Percentiles rank a stretch among this genome's conserved stretches.
These are phyloP conservation scores for Artibeus lituratus DNA, from an alignment of 2,797 vertebrate species.

Conservation along the genomic window DNA sequence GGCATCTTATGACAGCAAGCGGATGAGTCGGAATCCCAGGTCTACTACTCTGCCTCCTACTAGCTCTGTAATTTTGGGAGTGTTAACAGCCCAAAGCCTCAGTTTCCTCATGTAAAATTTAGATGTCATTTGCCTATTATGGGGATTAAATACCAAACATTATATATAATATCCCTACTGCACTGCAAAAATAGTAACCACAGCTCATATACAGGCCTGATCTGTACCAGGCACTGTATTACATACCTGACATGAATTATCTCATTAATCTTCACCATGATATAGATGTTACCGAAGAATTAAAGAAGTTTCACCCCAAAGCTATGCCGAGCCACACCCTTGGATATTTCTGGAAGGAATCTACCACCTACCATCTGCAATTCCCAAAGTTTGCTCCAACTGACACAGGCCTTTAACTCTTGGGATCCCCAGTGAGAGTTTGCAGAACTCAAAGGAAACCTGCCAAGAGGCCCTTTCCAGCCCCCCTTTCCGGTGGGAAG, in stretches of 20 bases:
- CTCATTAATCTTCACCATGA: not conserved
- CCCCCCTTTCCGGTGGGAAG: not conserved
- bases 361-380: not conserved
- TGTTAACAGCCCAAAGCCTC: not conserved
- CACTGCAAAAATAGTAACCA: not conserved
- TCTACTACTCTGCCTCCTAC: not conserved
- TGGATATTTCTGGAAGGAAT: slow-evolving; percentile 29
- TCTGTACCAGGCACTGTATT: not conserved
- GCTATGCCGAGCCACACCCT: not conserved
- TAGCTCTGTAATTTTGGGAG: not conserved
- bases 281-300: slow-evolving; percentile 14
- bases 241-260: not conserved
- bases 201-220: not conserved
- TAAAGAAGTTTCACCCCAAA: slow-evolving; percentile 36
- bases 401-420: slow-evolving; percentile 17
- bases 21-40: not conserved
- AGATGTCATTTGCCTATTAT: not conserved
- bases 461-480: not conserved
- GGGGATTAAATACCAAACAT: not conserved
- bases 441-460: slow-evolving; percentile 17
- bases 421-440: not conserved
- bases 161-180: not conserved
- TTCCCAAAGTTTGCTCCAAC: not conserved
- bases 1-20: not conserved
- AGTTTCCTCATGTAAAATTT: slow-evolving; percentile 7